Conservation (phyloP, 2,113 vertebrate genomes). For the Macquaria australasica region DNA sequence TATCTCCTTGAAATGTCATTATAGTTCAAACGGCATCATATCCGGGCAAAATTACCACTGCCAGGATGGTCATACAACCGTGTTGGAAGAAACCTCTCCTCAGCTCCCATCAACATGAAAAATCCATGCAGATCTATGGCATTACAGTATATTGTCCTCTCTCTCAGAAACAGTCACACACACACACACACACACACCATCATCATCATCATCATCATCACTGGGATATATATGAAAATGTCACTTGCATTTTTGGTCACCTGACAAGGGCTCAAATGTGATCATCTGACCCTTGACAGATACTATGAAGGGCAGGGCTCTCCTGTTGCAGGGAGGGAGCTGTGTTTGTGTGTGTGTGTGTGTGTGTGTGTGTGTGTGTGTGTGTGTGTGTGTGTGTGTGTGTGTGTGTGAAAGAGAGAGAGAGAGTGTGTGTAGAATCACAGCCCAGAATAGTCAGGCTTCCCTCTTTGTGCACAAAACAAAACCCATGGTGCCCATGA, state of each 20-base stretch:
- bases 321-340: conserved; percentile 61
- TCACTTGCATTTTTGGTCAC: conserved; percentile 63
- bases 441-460: conserved; percentile 22
- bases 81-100: background rate
- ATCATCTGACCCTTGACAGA: conserved; percentile 68
- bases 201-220: background rate
- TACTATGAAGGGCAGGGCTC: conserved; percentile 71
- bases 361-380: conserved; percentile 30
- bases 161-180: background rate
- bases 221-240: conserved; percentile 56
- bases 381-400: conserved; percentile 28
- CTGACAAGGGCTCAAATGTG: conserved; percentile 67
- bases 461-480: conserved; percentile 38
- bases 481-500: conserved; percentile 55
- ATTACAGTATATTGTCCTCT: background rate
- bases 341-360: conserved; percentile 31
- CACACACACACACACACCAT: conserved; percentile 3
- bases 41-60: background rate
- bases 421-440: conserved; percentile 12
- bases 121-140: too few species aligned
- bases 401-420: too few species aligned
- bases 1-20: background rate
- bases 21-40: conserved; percentile 1
- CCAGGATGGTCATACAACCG: background rate
- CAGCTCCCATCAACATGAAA: background rate